Percentiles rank a stretch among this genome's conserved stretches.
Evolutionary conservation across 2,113 vertebrate species (phyloP).

Genomic region (Pedetes capensis): DNA sequence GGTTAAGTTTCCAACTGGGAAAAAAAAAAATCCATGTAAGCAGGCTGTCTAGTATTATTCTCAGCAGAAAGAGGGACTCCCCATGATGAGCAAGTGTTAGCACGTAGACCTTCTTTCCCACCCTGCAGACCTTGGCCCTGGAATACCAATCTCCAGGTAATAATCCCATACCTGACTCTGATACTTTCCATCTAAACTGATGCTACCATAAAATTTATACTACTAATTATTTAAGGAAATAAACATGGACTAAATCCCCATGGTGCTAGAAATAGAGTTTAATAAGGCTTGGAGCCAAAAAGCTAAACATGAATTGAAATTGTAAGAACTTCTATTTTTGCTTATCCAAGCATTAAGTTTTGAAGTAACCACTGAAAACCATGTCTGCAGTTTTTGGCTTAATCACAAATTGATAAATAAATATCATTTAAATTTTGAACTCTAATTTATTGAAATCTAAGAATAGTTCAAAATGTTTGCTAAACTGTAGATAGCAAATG

Average conservation of each 20-base stretch:
- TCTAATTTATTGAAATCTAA: not conserved
- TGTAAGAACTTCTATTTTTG: slow-evolving; percentile 29
- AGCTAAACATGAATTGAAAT: slow-evolving; percentile 17
- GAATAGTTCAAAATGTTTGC: not conserved
- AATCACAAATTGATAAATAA: slow-evolving; percentile 16
- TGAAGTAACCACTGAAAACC: slow-evolving; percentile 30
- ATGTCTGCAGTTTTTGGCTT: slow-evolving; percentile 3
- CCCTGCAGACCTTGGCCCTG: not conserved
- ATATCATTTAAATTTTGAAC: slow-evolving; percentile 14
- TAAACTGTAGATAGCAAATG: not conserved
- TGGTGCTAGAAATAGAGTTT: not conserved
- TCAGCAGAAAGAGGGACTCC: not conserved
- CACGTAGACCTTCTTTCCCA: not conserved
- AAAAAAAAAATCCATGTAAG: not conserved
- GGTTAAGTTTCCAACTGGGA: too few species aligned
- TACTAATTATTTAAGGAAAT: slow-evolving; percentile 29
- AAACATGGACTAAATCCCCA: slow-evolving; percentile 33
- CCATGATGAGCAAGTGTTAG: not conserved
- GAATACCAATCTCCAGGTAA: not conserved
- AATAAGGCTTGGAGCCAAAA: slow-evolving; percentile 31
- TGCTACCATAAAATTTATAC: slow-evolving; percentile 27
- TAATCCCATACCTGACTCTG: not conserved
- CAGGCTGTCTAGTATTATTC: not conserved
- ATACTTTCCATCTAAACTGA: slow-evolving; percentile 8
- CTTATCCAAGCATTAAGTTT: not conserved